phyloP scores from a whole-genome alignment of 2,888 invertebrate genomes.

The Parelbella ahira region DNA sequence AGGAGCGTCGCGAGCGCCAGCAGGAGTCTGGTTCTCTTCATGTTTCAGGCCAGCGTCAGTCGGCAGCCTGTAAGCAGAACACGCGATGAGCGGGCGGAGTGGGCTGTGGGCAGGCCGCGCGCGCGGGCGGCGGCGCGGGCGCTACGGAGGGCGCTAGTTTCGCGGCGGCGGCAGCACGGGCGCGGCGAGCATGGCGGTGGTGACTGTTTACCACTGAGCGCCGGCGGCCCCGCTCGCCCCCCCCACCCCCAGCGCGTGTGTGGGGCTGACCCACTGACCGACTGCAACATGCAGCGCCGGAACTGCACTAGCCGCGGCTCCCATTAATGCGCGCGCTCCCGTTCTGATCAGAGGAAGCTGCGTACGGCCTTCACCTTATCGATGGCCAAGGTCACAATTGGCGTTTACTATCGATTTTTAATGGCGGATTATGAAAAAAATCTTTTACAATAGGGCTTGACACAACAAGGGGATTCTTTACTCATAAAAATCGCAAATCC shows the following conservation, averaged over 20 bases:
- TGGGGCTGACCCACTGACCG: conserved; percentile 74
- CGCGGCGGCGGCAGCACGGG: conserved; percentile 43
- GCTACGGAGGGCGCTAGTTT: conserved; percentile 51
- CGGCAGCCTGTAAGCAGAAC: conserved; percentile 72
- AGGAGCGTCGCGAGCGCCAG: conserved; percentile 71
- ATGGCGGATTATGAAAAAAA: no score
- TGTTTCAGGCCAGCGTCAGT: conserved; percentile 63
- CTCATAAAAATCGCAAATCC: no score
- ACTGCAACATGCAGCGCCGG: conserved; percentile 62
- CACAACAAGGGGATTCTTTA: no score
- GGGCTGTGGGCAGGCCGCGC: conserved; percentile 32
- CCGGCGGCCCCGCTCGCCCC: conserved; percentile 7
- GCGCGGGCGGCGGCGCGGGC: conserved; percentile 42
- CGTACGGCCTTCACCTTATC: conserved; percentile 68
- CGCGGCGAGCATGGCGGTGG: conserved; percentile 46
- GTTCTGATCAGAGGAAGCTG: conserved; percentile 63
- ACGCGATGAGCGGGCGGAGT: conserved; percentile 39
- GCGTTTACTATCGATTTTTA: background rate
- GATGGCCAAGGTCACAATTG: conserved; percentile 52
- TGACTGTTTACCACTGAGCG: conserved; percentile 35
- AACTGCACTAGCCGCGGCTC: conserved; percentile 70
- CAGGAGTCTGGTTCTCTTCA: conserved; percentile 76
- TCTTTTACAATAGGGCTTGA: no score
- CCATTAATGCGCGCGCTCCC: conserved; percentile 55
- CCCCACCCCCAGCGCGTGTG: conserved; percentile 40